Evolutionary conservation across 92 coral and sea anemone species (phyloP).

Genomic region (Pocillopora meandrina): DNA sequence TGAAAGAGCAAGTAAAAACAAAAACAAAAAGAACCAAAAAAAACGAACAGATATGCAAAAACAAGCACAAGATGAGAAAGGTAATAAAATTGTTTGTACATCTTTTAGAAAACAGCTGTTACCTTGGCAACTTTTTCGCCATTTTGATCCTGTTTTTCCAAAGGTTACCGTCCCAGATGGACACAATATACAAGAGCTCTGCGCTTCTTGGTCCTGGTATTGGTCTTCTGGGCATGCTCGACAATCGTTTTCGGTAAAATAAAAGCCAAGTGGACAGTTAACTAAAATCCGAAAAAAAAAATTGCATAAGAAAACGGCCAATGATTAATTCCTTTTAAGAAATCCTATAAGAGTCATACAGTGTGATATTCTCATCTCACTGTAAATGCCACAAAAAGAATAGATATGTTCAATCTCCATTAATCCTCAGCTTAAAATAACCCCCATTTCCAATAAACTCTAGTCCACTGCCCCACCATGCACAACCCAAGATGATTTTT

Average conservation of each 20-base stretch:
- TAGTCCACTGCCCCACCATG: too few relatives aligned
- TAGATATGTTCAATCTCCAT: not conserved
- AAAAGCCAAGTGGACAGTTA: conserved; percentile 66
- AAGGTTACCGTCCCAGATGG: conserved; percentile 58
- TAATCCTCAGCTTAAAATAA: too few relatives aligned
- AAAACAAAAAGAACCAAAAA: too few relatives aligned
- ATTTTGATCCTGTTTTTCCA: conserved; percentile 37
- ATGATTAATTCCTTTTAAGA: not conserved
- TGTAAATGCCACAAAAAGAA: too few relatives aligned
- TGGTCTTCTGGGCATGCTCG: conserved; percentile 57
- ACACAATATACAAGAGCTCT: conserved; percentile 53
- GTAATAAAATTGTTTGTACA: too few relatives aligned
- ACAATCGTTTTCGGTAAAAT: conserved; percentile 41
- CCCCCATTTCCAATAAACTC: too few relatives aligned
- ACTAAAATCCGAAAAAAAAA: conserved; percentile 13
- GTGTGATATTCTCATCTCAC: too few relatives aligned
- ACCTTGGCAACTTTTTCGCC: conserved; percentile 34
- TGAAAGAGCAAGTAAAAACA: too few relatives aligned
- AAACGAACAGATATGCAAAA: too few relatives aligned
- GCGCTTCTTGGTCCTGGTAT: conserved; percentile 65
- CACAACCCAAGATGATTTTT: too few relatives aligned
- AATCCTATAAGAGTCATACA: too few relatives aligned
- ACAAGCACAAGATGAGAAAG: too few relatives aligned
- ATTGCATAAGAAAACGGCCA: not conserved
- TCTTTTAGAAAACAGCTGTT: not conserved